Conservation (phyloP, 2,888 invertebrate genomes). For the Exocentrus adspersus region DNA sequence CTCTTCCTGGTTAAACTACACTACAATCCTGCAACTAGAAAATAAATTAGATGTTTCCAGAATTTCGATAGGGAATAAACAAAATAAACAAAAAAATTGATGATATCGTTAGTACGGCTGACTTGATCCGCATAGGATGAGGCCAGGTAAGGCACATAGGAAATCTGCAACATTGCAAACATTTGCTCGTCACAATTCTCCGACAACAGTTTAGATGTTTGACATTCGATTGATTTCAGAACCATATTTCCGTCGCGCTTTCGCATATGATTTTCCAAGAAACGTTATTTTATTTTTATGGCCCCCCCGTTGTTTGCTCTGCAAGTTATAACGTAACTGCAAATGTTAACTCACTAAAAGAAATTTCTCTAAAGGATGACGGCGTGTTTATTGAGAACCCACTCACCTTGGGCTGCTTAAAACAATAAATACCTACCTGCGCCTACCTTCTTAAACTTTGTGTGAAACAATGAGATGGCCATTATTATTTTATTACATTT, state of each 20-base stretch:
- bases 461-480: conserved; percentile 14
- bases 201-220: conserved; percentile 55
- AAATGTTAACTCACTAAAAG: neutral
- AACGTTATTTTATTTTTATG: conserved; percentile 15
- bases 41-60: neutral
- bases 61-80: conserved; percentile 23
- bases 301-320: conserved; percentile 30
- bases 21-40: neutral
- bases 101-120: conserved; percentile 33
- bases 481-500: neutral
- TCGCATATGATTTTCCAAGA: conserved; percentile 44
- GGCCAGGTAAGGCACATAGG: conserved; percentile 45
- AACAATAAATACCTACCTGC: conserved; percentile 11
- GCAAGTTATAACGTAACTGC: conserved; percentile 7
- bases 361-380: conserved; percentile 1
- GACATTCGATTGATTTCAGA: conserved; percentile 53
- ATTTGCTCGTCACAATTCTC: conserved; percentile 58
- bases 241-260: conserved; percentile 42
- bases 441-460: neutral
- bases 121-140: conserved; percentile 31
- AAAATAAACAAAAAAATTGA: conserved; percentile 29
- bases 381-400: neutral
- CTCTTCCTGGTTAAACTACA: too few relatives aligned
- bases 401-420: conserved; percentile 13
- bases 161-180: conserved; percentile 54